Evolutionary conservation across 2,888 invertebrate species (phyloP).

Genomic region (Romanomermis culicivorax): DNA sequence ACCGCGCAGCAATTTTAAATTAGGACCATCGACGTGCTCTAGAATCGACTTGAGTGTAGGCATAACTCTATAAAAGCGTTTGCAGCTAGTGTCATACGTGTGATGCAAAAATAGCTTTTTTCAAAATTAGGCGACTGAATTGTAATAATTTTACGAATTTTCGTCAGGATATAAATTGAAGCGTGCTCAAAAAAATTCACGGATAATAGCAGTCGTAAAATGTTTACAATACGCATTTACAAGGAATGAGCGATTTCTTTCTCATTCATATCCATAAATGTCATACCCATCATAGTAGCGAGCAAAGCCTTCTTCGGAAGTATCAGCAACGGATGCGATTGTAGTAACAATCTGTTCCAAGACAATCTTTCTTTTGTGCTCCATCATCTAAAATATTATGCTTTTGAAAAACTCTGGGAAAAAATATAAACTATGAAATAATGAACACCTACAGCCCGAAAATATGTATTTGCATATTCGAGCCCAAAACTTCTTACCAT

Average conservation of each 20-base stretch:
- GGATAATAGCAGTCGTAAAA: neutral
- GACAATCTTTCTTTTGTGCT: slow-evolving; percentile 81
- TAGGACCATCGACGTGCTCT: slow-evolving; percentile 51
- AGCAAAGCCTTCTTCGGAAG: slow-evolving; percentile 83
- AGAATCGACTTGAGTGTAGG: slow-evolving; percentile 92
- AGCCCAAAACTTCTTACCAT: no score
- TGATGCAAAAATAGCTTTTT: neutral
- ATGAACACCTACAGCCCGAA: neutral
- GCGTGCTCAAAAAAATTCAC: no score
- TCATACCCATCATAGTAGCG: slow-evolving; percentile 67
- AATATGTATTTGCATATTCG: no score
- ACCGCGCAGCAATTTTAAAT: slow-evolving; percentile 64
- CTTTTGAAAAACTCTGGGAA: no score
- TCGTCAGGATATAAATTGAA: no score
- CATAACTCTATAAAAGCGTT: slow-evolving; percentile 40
- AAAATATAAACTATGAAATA: neutral
- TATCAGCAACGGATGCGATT: slow-evolving; percentile 92
- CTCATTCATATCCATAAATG: no score
- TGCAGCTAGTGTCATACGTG: neutral
- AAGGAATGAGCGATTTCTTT: no score
- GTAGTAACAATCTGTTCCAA: slow-evolving; percentile 96
- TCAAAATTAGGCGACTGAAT: neutral
- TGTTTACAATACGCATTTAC: no score
- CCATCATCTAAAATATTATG: slow-evolving; percentile 48
- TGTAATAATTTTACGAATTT: neutral